Evolutionary conservation across 2,888 invertebrate species (phyloP).

Genomic region (Metacarcinus magister): DNA sequence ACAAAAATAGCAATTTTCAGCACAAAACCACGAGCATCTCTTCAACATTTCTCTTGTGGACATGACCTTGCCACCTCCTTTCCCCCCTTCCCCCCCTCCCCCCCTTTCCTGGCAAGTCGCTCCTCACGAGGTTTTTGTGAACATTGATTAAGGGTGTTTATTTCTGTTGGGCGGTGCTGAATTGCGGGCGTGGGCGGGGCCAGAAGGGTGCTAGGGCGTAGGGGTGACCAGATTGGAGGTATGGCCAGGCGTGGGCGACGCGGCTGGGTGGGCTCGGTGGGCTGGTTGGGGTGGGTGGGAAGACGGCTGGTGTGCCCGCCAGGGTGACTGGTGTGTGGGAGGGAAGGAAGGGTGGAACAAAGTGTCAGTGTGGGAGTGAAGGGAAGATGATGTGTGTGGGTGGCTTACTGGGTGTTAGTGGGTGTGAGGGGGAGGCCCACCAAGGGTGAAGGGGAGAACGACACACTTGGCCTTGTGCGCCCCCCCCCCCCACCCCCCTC

Average conservation of each 20-base stretch:
- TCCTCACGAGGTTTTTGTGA: background rate
- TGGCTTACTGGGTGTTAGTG: background rate
- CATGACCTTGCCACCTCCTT: background rate
- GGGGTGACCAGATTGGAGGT: background rate
- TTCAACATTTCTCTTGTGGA: background rate
- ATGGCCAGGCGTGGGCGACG: background rate
- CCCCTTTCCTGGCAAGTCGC: background rate
- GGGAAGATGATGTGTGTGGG: background rate
- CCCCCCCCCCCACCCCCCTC: background rate
- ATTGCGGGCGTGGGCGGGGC: background rate
- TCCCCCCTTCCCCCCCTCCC: background rate
- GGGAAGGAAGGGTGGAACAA: background rate
- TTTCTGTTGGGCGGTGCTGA: background rate
- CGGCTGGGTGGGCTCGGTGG: too few relatives aligned
- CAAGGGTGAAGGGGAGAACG: background rate
- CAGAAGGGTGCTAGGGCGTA: background rate
- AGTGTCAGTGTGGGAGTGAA: background rate
- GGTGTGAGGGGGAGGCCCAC: background rate
- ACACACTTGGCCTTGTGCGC: background rate
- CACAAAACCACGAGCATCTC: background rate
- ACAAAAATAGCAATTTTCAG: too few relatives aligned
- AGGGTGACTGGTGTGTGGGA: too few relatives aligned
- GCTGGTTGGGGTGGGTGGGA: too few relatives aligned
- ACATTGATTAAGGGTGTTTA: slow-evolving; percentile 45
- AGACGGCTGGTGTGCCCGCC: too few relatives aligned